Conservation (phyloP, 2,113 vertebrate species). For the Regulus satrapa region DNA sequence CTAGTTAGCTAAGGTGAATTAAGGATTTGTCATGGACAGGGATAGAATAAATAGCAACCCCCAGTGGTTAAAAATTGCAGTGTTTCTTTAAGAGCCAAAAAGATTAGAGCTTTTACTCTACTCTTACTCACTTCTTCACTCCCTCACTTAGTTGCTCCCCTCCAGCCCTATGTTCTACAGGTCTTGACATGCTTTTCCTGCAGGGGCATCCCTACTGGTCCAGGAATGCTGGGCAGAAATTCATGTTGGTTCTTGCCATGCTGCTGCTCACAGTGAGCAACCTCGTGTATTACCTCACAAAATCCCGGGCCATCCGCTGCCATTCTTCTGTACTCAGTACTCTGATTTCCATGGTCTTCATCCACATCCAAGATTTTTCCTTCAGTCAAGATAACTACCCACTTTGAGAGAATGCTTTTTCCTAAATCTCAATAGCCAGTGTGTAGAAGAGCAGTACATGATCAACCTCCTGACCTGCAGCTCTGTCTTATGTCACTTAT, state of each 20-base stretch:
- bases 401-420: not conserved
- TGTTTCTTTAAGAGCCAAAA: not conserved
- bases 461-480: not conserved
- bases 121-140: not conserved
- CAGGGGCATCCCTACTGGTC: not conserved
- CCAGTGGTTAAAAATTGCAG: not conserved
- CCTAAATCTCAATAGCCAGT: not conserved
- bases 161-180: not conserved
- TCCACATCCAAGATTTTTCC: not conserved
- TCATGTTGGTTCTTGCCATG: not conserved
- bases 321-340: not conserved
- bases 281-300: accelerated
- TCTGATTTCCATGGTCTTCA: not conserved
- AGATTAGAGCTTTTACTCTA: not conserved
- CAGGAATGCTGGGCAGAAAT: not conserved
- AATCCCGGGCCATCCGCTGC: not conserved
- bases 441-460: not conserved
- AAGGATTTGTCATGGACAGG: not conserved
- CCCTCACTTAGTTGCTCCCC: not conserved
- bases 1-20: not conserved
- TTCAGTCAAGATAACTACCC: not conserved
- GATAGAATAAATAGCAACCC: not conserved
- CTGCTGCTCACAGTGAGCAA: not conserved
- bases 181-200: not conserved
- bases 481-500: not conserved